Conservation (phyloP, 2,797 vertebrate species). For the Nannoperca australis region DNA sequence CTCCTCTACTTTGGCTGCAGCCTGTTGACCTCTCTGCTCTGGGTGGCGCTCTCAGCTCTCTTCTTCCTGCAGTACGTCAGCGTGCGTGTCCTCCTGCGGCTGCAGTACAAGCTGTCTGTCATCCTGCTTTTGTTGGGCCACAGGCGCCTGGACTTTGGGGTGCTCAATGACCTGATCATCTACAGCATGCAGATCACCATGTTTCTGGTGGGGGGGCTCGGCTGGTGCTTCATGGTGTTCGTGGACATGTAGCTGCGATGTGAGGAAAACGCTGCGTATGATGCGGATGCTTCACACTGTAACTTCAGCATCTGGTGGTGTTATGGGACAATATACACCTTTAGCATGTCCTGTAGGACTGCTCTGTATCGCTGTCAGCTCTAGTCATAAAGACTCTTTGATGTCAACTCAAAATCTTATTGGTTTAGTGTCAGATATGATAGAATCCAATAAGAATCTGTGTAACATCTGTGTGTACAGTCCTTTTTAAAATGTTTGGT, state of each 20-base stretch:
- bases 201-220: constrained; percentile 96
- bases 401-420: constrained; percentile 5
- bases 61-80: constrained; percentile 95
- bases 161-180: constrained; percentile 95
- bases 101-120: constrained; percentile 97
- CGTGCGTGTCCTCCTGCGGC: constrained; percentile 92
- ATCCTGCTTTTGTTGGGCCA: constrained; percentile 94
- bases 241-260: constrained; percentile 92
- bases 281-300: constrained; percentile 29
- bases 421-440: constrained; percentile 29
- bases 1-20: constrained; percentile 98
- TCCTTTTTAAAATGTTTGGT: neutral
- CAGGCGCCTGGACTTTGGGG: constrained; percentile 93
- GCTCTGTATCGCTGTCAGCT: neutral
- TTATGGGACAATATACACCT: constrained; percentile 1
- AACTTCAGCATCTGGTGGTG: constrained; percentile 18
- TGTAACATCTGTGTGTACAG: constrained; percentile 15
- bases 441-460: constrained; percentile 27
- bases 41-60: constrained; percentile 93
- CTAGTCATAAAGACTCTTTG: neutral
- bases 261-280: constrained; percentile 4
- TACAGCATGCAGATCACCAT: constrained; percentile 97
- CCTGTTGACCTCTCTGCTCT: constrained; percentile 95
- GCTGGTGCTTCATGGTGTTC: constrained; percentile 99
- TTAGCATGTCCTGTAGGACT: constrained; percentile 7